phyloP scores from a whole-genome alignment of 2,113 vertebrate species.

The Toxotes jaculatrix region DNA sequence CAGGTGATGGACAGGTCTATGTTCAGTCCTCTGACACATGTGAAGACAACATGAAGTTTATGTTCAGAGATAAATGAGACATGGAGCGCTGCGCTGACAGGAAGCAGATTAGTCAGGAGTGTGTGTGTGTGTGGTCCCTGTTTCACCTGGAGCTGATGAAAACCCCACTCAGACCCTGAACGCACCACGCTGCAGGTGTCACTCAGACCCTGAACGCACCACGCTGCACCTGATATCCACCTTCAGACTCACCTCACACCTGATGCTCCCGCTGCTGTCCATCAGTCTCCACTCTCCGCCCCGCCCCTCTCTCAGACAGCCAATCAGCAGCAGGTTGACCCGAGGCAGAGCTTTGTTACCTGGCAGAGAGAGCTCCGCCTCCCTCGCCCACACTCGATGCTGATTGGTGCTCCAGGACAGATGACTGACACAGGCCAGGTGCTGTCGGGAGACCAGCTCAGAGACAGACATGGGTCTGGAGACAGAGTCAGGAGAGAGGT shows the following conservation, averaged over 20 bases:
- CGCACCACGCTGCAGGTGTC: not conserved
- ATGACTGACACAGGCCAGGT: constrained; percentile 85
- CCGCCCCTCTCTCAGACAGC: constrained; percentile 78
- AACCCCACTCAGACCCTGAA: not conserved
- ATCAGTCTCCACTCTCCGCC: constrained; percentile 81
- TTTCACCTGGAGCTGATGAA: too few relatives aligned
- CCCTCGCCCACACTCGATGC: constrained; percentile 82
- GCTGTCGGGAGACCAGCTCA: constrained; percentile 83
- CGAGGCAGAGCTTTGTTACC: constrained; percentile 73
- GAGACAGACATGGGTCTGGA: constrained; percentile 84
- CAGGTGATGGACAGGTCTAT: not conserved
- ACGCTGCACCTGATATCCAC: not conserved
- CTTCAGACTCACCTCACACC: constrained; percentile 82
- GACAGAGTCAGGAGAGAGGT: not conserved
- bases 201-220: too few relatives aligned
- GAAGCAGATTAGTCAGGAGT: too few relatives aligned
- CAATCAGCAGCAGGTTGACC: constrained; percentile 87
- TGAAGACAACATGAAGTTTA: too few relatives aligned
- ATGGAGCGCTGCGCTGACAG: too few relatives aligned
- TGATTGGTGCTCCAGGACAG: constrained; percentile 86
- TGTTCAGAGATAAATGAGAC: too few relatives aligned
- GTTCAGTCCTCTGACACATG: too few relatives aligned
- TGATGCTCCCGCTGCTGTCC: constrained; percentile 83
- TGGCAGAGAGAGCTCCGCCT: constrained; percentile 73
- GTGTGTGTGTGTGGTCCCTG: too few relatives aligned